A percentile compares a stretch with the other conserved stretches of the same genome.
phyloP scores from a whole-genome alignment of 92 coral and sea anemone genomes.

The Hydrozoanthus gracilis region DNA sequence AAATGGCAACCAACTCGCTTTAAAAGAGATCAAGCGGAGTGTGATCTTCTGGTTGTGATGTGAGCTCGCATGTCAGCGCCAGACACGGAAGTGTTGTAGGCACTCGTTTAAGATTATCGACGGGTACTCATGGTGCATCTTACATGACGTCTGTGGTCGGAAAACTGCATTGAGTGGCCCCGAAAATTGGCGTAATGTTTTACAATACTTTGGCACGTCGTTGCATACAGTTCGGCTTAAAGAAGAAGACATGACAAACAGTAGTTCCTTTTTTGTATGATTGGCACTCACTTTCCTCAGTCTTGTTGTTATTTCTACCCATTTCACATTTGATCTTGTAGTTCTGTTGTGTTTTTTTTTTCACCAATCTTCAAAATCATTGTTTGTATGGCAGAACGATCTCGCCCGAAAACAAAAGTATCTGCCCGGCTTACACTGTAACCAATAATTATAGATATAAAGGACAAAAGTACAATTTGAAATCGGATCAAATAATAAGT shows the following conservation, averaged over 20 bases:
- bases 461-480: too few species aligned
- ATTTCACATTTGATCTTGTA: too few species aligned
- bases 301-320: too few species aligned
- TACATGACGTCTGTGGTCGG: slow-evolving; percentile 45
- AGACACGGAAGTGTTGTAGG: slow-evolving; percentile 40
- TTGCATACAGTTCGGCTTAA: not conserved
- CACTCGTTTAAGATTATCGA: slow-evolving; percentile 5
- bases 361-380: too few species aligned
- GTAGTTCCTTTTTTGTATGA: too few species aligned
- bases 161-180: slow-evolving; percentile 43
- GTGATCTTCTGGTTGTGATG: slow-evolving; percentile 38
- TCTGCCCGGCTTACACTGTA: too few species aligned
- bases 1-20: slow-evolving; percentile 24
- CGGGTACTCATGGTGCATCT: slow-evolving; percentile 2
- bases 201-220: slow-evolving; percentile 55
- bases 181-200: slow-evolving; percentile 61
- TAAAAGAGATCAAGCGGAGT: slow-evolving; percentile 47
- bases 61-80: slow-evolving; percentile 35
- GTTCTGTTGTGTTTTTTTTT: too few species aligned
- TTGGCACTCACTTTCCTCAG: too few species aligned
- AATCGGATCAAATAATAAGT: too few species aligned
- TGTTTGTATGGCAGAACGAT: too few species aligned
- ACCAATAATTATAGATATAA: too few species aligned
- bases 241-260: not conserved
- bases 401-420: too few species aligned